These are phyloP conservation scores for Rhorus exstirpatorius DNA, from an alignment of 2,888 invertebrate genomes.

Conservation along the genomic window DNA sequence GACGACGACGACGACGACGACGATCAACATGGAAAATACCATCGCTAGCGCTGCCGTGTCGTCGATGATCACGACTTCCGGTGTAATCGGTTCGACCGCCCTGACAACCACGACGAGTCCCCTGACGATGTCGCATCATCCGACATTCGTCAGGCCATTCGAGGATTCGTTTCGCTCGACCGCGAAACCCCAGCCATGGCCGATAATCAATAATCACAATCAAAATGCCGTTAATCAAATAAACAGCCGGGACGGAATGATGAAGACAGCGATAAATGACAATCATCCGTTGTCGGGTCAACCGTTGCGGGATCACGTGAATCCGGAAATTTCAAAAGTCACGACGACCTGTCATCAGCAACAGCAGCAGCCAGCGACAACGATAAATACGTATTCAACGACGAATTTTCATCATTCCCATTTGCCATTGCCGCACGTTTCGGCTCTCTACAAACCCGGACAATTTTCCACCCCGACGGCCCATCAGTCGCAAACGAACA, in stretches of 20 bases:
- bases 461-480: constrained; percentile 76
- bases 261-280: constrained; percentile 71
- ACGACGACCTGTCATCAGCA: constrained; percentile 72
- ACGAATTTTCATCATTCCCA: constrained; percentile 81
- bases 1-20: constrained; percentile 48
- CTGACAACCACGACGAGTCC: constrained; percentile 55
- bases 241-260: constrained; percentile 76
- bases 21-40: no score
- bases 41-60: no score
- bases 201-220: constrained; percentile 78
- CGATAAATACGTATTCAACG: constrained; percentile 75
- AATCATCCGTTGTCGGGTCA: constrained; percentile 68
- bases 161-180: constrained; percentile 84
- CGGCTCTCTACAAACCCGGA: constrained; percentile 80
- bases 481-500: constrained; percentile 67
- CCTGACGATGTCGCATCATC: constrained; percentile 71
- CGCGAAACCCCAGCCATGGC: constrained; percentile 79
- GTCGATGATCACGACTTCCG: constrained; percentile 50
- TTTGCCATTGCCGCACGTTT: constrained; percentile 79
- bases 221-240: constrained; percentile 80
- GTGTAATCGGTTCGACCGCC: constrained; percentile 58
- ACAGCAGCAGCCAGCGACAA: no score
- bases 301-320: constrained; percentile 59
- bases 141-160: constrained; percentile 84
- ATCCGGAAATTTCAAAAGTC: constrained; percentile 66